These are phyloP conservation scores for Gadus chalcogrammus DNA, from an alignment of 2,113 vertebrate species.

Conservation along the genomic window DNA sequence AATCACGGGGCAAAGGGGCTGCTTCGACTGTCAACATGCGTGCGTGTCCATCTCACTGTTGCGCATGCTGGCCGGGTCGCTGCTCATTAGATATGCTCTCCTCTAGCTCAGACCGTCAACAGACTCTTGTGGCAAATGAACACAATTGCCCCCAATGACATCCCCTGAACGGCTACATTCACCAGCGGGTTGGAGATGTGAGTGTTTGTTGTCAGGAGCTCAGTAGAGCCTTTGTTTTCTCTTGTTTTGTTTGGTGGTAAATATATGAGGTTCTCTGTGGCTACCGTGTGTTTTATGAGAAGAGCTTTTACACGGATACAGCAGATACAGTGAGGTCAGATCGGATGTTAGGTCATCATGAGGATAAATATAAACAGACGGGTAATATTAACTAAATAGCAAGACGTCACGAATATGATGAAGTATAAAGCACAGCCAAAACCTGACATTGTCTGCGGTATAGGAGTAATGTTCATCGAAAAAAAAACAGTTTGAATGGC, in stretches of 20 bases:
- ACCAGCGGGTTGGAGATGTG: conserved; percentile 18
- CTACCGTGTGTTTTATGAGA: not conserved
- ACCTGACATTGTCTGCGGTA: too few relatives aligned
- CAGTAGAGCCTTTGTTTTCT: not conserved
- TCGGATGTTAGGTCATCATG: not conserved
- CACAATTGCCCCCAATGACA: not conserved
- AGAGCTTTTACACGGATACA: not conserved
- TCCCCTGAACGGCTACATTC: conserved; percentile 23
- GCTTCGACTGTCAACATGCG: too few relatives aligned
- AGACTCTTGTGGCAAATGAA: not conserved
- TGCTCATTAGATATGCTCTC: conserved; percentile 18
- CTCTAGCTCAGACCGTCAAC: conserved; percentile 29
- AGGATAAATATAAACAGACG: too few relatives aligned
- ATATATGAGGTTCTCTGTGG: not conserved
- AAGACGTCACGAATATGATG: too few relatives aligned
- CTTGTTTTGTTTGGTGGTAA: not conserved
- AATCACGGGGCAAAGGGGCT: too few relatives aligned
- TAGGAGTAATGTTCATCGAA: too few relatives aligned
- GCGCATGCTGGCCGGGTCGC: not conserved
- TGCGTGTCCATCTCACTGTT: too few relatives aligned
- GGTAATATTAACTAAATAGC: too few relatives aligned
- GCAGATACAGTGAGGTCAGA: not conserved
- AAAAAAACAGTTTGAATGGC: too few relatives aligned
- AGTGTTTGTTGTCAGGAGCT: conserved; percentile 3
- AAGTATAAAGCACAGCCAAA: too few relatives aligned